Percentiles rank a stretch among this genome's conserved stretches.
Evolutionary conservation across 2,113 vertebrate species (phyloP).

Genomic region (Callionymus lyra): DNA sequence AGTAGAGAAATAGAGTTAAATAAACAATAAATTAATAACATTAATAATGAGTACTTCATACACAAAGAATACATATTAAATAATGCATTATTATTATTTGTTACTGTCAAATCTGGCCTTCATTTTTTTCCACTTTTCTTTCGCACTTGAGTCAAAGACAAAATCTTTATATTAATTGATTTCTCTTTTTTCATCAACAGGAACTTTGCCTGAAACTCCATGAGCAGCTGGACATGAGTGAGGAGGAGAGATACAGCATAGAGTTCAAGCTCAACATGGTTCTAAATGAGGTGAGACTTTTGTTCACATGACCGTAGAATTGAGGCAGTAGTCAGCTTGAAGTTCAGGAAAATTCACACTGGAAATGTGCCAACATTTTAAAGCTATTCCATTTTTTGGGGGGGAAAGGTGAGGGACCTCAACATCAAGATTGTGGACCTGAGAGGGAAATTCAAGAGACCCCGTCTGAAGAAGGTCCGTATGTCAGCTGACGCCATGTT

Average conservation of each 20-base stretch:
- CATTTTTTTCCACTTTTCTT: too few relatives aligned
- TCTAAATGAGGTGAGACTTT: slow-evolving; percentile 74
- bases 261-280: slow-evolving; percentile 83
- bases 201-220: slow-evolving; percentile 81
- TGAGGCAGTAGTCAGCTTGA: too few relatives aligned
- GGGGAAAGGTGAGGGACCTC: slow-evolving; percentile 81
- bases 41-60: too few relatives aligned
- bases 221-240: slow-evolving; percentile 73
- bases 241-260: slow-evolving; percentile 87
- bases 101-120: neutral
- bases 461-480: slow-evolving; percentile 84
- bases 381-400: neutral
- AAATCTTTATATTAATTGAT: too few relatives aligned
- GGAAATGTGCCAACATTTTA: neutral
- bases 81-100: too few relatives aligned
- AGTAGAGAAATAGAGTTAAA: too few relatives aligned
- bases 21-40: too few relatives aligned
- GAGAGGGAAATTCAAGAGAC: slow-evolving; percentile 95
- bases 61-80: too few relatives aligned
- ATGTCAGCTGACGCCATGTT: slow-evolving; percentile 98
- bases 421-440: slow-evolving; percentile 92
- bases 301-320: neutral
- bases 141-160: neutral
- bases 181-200: slow-evolving; percentile 48
- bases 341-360: too few relatives aligned